Evolutionary conservation across 2,113 vertebrate genomes (phyloP), one percentile per base, ranked within the genome.

Genomic region (Pterocles orientalis): DNA sequence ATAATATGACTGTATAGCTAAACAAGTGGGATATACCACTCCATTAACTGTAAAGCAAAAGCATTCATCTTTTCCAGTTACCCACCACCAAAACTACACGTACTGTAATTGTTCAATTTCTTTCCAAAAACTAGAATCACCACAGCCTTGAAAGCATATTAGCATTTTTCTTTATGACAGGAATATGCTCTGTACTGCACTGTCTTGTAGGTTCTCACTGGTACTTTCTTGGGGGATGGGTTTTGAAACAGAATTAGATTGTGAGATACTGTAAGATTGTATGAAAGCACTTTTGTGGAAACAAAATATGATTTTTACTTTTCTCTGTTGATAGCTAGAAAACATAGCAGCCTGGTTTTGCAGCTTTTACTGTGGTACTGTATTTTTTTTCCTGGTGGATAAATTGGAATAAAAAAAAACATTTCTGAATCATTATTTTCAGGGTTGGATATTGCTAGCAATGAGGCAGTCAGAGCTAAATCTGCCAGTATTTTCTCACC

Each of bases 201-300:
- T 95, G 31, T 91, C 57, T 70, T 93, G 58, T 84, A 93, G 92
- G 88, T 24, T 26, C 92, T 97, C 91, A 57, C 62, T 90, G 94
- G 86, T 95, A 79, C 79, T 95, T 94, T 88, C 83, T 60, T 90
- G 90, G 86, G 94, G 95, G 88, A 96, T 34, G 54, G 14, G 18
- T 25, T 79, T 86, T 94, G 96, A 94, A 94, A 93, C 56, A 92
- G 86, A 96, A 96, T 95, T 96, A 95, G 88, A 95, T 93, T 83
- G 47, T 90, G 90, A 97, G 78, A 87, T 95, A 75, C 41, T 92
- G 89, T 68, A 90, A 85, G 76, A 86, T 47, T 87, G 75, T 26
- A 53, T 65, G 93, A 94, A 96, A 88, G 10, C 34, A 65, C 29
- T 82, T 82, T 45, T 36, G 26, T 33, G 19, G 19, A 7, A 33